Base-by-base conservation (phyloP, 2,797 vertebrate genomes). In the Oreochromis mossambicus region DNA sequence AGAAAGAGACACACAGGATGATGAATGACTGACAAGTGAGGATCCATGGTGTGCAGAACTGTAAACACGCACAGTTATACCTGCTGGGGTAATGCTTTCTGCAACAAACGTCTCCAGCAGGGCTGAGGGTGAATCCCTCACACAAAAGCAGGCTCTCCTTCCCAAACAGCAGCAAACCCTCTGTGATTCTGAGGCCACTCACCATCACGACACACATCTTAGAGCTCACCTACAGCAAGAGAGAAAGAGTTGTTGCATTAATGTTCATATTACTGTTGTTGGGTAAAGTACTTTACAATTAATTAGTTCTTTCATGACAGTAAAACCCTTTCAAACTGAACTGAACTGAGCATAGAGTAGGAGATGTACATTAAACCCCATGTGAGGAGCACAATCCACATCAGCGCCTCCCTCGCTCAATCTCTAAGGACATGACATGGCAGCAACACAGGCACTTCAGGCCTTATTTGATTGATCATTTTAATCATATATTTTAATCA, bases 151-250 rank as follows among this genome's bases (percentile, higher is more conserved):
- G 96, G 89, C 97, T 93, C 21, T 96, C 93, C 29, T 91, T 96
- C 48, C 98, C 97, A 1, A 99, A 98, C 78, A 99, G 95, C 87
- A 99, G 95, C 89, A 98, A 96, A 13, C 97, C 98, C 94, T 99
- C 98, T 1, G 94, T 92, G 13, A 97, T 92, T 84, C 91, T 84
- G 15, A 98, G 97, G 34, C 97, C 97, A 58, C 95, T 96, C 78
- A 98, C 96, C 29, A 97, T 94, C 90, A 97, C 97, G 70, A 98
- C 80, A 4, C 97, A 97, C 93, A 96, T 95, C 92, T 97, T 98
- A 63, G 94, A 95, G 1, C 94, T 96, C 58, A 99, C 96, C 98
- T 99, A 70, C 80, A 87, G 68, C 76, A 77, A 83, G 55, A 80
- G 61, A 76, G 34, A 80, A 26, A 48, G 1, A 50, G 68, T 75